Evolutionary conservation across 2,888 invertebrate species (phyloP), one percentile per base, ranked within the genome.

Genomic region (Galeopsomyia nigrocyanea): DNA sequence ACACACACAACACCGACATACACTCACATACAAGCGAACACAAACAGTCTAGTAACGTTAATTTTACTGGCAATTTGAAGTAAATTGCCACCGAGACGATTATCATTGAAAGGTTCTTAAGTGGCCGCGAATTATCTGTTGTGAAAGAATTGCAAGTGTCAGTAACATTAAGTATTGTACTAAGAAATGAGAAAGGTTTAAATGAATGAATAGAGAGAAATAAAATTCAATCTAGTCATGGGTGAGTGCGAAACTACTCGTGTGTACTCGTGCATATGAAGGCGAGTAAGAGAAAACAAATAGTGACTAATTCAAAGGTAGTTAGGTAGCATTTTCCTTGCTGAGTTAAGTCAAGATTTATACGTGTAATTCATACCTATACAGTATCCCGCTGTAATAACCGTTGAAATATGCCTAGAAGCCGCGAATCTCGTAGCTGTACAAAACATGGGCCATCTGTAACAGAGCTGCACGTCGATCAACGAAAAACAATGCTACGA

Each of bases 191-290:
- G 22, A 63, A 26, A 14, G 22, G 26, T 47, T 49, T 55, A 66
- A 56, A n/a, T 19, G 61, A 61, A 13, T 67, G 49, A 64, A 22
- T 47, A 21, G 26, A 55, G 16, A 56, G n/a, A 49, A 68, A 19
- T 84, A 81, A 82, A 82, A 83, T 80, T 83, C 85, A 85, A 85
- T 86, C 86, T 86, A 86, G 86, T 86, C 86, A 86, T 81, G 79
- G 61, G 50, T 61, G 76, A 78, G 71, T 73, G 77, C 68, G 76
- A 77, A 39, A 76, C 68, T 68, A 78, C 72, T 78, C 76, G 78
- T 67, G 58, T 73, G 71, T 73, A 73, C 61, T 68, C 71, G 61
- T 68, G 65, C 75, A 68, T 72, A 72, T 26, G 58, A 66, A 72
- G 68, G 50, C 70, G 75, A 75, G 75, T 70, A 75, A 60, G 55